Percentiles rank a stretch among this genome's conserved stretches.
phyloP scores from a whole-genome alignment of 2,797 vertebrate species.

The Chaetodon trifasciatus region DNA sequence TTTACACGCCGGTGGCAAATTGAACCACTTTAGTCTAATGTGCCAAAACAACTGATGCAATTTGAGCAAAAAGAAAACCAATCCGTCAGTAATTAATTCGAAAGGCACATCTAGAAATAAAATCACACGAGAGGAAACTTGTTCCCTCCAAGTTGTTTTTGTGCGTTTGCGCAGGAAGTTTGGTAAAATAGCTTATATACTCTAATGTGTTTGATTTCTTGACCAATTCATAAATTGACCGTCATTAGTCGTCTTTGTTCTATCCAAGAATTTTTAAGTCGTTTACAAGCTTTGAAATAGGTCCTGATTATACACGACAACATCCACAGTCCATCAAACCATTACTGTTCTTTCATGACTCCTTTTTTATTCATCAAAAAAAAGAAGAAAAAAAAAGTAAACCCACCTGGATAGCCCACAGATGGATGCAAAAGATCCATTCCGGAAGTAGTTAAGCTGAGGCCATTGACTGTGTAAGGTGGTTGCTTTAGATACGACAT shows the following conservation, averaged over 20 bases:
- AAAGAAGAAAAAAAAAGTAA: background rate
- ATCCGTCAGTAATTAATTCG: background rate
- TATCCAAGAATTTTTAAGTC: background rate
- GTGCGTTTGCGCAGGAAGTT: slow-evolving; percentile 2
- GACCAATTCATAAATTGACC: background rate
- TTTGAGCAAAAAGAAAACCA: slow-evolving; percentile 21
- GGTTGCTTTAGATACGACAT: slow-evolving; percentile 99
- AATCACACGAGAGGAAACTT: slow-evolving; percentile 14
- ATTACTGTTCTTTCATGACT: background rate
- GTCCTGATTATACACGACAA: background rate
- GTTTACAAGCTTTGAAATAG: background rate
- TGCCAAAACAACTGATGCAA: slow-evolving; percentile 7
- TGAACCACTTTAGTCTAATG: slow-evolving; percentile 13
- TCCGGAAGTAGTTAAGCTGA: slow-evolving; percentile 97
- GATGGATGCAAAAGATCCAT: slow-evolving; percentile 98
- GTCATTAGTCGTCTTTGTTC: background rate
- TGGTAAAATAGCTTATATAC: background rate
- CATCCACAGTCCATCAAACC: background rate
- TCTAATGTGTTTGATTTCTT: background rate
- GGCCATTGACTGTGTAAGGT: slow-evolving; percentile 98
- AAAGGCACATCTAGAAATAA: slow-evolving; percentile 22
- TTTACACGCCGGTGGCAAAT: slow-evolving; percentile 22
- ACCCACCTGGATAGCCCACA: slow-evolving; percentile 97
- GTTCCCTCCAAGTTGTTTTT: background rate
- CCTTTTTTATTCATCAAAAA: slow-evolving; percentile 1